Evolutionary conservation across 2,888 invertebrate species (phyloP).

Genomic region (Yponomeuta plumbellus): DNA sequence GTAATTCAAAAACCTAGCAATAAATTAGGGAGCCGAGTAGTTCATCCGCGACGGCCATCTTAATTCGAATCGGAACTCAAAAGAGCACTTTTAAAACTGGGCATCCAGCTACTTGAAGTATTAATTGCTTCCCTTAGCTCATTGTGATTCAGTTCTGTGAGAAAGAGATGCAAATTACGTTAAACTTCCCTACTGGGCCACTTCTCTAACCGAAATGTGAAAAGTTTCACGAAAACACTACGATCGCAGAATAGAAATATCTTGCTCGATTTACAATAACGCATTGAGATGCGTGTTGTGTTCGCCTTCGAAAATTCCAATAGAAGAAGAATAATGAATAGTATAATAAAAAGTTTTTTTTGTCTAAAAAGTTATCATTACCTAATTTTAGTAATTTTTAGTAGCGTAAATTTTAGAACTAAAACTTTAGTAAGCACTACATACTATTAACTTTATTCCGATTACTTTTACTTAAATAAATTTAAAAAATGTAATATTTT

Average conservation of each 20-base stretch:
- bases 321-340: no score
- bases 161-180: slow-evolving; percentile 70
- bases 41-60: background rate
- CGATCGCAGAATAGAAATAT: slow-evolving; percentile 44
- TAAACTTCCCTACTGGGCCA: slow-evolving; percentile 65
- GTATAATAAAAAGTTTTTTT: no score
- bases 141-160: slow-evolving; percentile 69
- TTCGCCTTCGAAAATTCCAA: background rate
- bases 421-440: no score
- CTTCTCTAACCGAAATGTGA: slow-evolving; percentile 67
- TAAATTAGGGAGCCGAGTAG: background rate
- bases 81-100: slow-evolving; percentile 70
- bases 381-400: no score
- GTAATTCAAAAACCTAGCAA: background rate
- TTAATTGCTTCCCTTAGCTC: slow-evolving; percentile 73
- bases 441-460: no score
- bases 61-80: slow-evolving; percentile 53
- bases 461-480: no score
- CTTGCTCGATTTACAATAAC: slow-evolving; percentile 28
- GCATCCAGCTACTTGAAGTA: slow-evolving; percentile 68
- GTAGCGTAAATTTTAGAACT: no score
- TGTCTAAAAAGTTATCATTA: no score
- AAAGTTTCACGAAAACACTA: slow-evolving; percentile 59
- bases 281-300: background rate
- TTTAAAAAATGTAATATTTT: no score